Evolutionary conservation across 2,113 vertebrate species (phyloP).

Genomic region (Hypocryptadius cinnamomeus): DNA sequence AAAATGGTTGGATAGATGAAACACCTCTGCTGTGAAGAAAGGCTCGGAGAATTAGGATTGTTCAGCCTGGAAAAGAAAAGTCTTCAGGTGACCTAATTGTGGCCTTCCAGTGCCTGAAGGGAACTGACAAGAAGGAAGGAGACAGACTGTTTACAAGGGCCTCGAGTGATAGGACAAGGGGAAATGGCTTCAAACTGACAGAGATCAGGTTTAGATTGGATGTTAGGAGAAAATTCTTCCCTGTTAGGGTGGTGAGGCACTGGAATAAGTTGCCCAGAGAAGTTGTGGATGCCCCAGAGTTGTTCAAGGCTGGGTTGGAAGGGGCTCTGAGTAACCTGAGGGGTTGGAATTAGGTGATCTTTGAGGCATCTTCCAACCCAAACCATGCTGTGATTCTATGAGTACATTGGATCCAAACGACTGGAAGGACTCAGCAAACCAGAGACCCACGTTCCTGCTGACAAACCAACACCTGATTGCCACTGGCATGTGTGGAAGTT

Average conservation of each 20-base stretch:
- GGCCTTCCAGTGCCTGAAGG: background rate
- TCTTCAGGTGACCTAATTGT: background rate
- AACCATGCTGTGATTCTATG: background rate
- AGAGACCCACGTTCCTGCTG: background rate
- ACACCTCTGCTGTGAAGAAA: background rate
- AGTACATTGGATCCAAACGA: background rate
- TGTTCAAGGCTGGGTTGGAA: background rate
- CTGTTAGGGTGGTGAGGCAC: background rate
- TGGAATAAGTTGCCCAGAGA: background rate
- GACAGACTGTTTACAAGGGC: background rate
- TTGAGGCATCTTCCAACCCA: background rate
- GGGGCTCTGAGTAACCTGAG: background rate
- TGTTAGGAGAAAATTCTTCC: background rate
- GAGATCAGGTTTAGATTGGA: background rate
- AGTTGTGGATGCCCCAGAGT: background rate
- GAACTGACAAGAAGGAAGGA: background rate
- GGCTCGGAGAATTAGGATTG: background rate
- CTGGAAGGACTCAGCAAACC: background rate
- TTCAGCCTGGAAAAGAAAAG: background rate
- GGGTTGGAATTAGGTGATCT: background rate
- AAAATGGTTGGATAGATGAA: background rate
- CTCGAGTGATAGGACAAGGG: background rate
- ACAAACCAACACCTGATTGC: background rate
- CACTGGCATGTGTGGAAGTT: background rate
- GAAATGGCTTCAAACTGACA: background rate